These are phyloP conservation scores for Acholoe squamosa DNA, from an alignment of 2,888 invertebrate genomes.

Conservation along the genomic window DNA sequence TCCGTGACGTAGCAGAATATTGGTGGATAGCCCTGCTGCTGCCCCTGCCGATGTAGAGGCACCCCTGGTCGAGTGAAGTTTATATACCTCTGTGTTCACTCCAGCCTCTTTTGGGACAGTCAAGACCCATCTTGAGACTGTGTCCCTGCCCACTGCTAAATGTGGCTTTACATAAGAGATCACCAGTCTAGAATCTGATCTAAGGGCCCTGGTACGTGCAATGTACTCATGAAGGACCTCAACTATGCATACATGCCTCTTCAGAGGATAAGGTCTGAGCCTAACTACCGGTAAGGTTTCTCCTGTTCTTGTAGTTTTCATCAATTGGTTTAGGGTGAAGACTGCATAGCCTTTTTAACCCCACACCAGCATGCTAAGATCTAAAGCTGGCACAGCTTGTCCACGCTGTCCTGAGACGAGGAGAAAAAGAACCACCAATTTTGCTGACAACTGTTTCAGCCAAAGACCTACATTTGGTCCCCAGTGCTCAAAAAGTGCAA, in stretches of 20 bases:
- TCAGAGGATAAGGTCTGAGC: neutral
- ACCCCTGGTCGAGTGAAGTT: neutral
- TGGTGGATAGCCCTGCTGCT: neutral
- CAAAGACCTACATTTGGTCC: neutral
- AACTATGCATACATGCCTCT: neutral
- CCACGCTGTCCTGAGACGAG: constrained; percentile 1
- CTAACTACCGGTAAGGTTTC: neutral
- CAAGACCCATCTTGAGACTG: neutral
- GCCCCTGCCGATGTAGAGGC: neutral
- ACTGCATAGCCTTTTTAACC: neutral
- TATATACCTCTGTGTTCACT: neutral
- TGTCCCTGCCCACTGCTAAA: neutral
- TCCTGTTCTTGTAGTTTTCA: neutral
- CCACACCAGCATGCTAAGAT: neutral
- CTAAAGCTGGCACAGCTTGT: neutral
- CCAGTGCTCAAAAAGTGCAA: neutral
- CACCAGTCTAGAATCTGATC: neutral
- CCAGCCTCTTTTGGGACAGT: neutral
- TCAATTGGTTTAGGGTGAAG: neutral
- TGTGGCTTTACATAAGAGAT: neutral
- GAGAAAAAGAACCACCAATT: neutral
- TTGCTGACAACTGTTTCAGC: neutral
- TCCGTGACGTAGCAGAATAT: neutral
- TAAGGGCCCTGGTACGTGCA: neutral
- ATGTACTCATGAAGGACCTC: neutral